Percentiles rank a stretch among this genome's conserved stretches.
These are phyloP conservation scores for Protonibea diacanthus DNA, from an alignment of 2,797 vertebrate species.

Conservation along the genomic window DNA sequence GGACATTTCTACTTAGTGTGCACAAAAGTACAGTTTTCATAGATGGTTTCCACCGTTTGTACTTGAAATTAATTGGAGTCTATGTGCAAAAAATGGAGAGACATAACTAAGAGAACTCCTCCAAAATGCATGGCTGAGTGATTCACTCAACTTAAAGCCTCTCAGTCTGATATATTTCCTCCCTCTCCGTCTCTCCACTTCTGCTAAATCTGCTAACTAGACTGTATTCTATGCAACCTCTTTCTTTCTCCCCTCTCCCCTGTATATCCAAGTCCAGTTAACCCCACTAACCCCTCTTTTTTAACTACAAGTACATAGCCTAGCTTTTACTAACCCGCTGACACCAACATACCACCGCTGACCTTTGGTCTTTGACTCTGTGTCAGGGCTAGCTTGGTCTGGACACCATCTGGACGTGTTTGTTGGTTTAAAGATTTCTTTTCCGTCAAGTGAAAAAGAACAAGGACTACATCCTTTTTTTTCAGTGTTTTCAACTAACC, in stretches of 20 bases:
- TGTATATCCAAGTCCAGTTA: conserved; percentile 36
- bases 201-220: conserved; percentile 1
- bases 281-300: conserved; percentile 60
- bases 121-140: conserved; percentile 35
- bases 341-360: conserved; percentile 75
- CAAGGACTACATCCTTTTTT: conserved; percentile 1
- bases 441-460: conserved; percentile 39
- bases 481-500: conserved; percentile 27
- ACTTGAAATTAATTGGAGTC: conserved; percentile 18
- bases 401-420: conserved; percentile 58
- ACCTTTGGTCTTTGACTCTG: conserved; percentile 66
- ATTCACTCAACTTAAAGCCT: conserved; percentile 26
- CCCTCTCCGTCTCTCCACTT: conserved; percentile 43
- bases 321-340: conserved; percentile 65
- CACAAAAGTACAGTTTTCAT: conserved; percentile 4
- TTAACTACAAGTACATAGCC: conserved; percentile 33
- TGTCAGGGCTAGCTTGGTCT: conserved; percentile 48
- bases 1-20: conserved; percentile 20
- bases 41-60: not conserved
- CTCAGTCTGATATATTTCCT: conserved; percentile 37
- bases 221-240: not conserved
- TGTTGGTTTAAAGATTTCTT: conserved; percentile 51
- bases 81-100: conserved; percentile 6
- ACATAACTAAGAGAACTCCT: conserved; percentile 24
- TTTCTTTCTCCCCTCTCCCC: conserved; percentile 17